Conservation (phyloP, 2,888 invertebrate species). For the Siphonodentalium dalli region DNA sequence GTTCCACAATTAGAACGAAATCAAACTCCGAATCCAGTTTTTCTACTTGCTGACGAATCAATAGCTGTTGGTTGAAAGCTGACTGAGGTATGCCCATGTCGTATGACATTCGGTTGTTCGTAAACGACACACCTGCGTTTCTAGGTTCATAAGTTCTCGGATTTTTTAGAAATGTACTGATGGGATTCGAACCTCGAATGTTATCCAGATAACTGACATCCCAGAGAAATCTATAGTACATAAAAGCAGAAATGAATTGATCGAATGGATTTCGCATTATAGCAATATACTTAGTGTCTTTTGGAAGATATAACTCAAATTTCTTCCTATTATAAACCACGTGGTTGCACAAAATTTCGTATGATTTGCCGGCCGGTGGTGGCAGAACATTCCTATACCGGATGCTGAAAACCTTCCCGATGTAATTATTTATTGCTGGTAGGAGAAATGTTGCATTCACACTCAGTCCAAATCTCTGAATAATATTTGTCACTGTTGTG, state of each 20-base stretch:
- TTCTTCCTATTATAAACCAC: conserved; percentile 32
- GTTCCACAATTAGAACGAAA: conserved; percentile 41
- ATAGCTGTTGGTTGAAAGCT: conserved; percentile 14
- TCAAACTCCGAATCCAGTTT: conserved; percentile 38
- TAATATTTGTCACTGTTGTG: conserved; percentile 13
- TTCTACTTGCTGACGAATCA: conserved; percentile 31
- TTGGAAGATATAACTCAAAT: conserved; percentile 30
- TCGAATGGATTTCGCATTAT: conserved; percentile 39
- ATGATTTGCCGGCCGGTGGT: conserved; percentile 24
- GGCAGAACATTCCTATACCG: conserved; percentile 25
- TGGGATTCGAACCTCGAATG: conserved; percentile 19
- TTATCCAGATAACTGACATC: conserved; percentile 20
- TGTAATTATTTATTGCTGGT: neutral
- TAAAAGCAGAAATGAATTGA: conserved; percentile 33
- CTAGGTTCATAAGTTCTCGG: conserved; percentile 33
- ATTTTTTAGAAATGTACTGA: conserved; percentile 29
- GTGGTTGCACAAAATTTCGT: conserved; percentile 43
- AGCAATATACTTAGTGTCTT: conserved; percentile 35
- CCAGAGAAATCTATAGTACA: conserved; percentile 17
- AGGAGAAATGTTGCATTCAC: conserved; percentile 9
- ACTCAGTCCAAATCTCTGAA: conserved; percentile 8
- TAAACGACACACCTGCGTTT: conserved; percentile 22
- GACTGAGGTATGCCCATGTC: conserved; percentile 29
- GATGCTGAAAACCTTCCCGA: neutral
- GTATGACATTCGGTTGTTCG: conserved; percentile 35